These are phyloP conservation scores for Centroberyx gerrardi DNA, from an alignment of 2,797 vertebrate genomes.

Conservation along the genomic window DNA sequence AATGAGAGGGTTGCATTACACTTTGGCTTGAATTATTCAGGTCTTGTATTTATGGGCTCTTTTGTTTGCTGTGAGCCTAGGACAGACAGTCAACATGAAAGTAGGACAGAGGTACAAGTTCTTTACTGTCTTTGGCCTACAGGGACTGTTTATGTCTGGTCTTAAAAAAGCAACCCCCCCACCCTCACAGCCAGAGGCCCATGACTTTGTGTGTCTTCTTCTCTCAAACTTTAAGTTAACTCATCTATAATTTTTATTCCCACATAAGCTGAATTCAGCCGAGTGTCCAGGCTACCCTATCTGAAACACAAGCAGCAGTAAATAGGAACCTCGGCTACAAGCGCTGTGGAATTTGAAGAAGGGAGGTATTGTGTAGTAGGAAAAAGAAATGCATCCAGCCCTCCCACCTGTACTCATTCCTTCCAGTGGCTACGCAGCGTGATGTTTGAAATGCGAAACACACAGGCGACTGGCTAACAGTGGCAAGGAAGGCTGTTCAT, in stretches of 20 bases:
- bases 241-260: background rate
- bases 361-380: conserved; percentile 8
- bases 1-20: conserved; percentile 77
- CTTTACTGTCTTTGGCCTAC: conserved; percentile 28
- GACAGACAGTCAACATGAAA: conserved; percentile 66
- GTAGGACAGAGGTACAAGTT: conserved; percentile 71
- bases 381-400: conserved; percentile 11
- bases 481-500: conserved; percentile 11
- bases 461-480: background rate
- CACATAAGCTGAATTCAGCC: background rate
- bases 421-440: conserved; percentile 5
- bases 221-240: background rate
- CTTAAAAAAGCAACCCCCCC: background rate
- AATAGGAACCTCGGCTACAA: conserved; percentile 1
- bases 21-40: conserved; percentile 85
- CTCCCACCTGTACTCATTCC: conserved; percentile 38
- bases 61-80: conserved; percentile 78
- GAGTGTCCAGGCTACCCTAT: background rate
- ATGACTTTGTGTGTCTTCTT: background rate
- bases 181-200: background rate
- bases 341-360: conserved; percentile 23
- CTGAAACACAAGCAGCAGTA: conserved; percentile 2
- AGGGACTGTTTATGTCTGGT: conserved; percentile 36
- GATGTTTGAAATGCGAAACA: conserved; percentile 41
- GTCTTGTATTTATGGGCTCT: conserved; percentile 77